Percentiles rank a stretch among this genome's conserved stretches.
phyloP scores from a whole-genome alignment of 1,140 invertebrate genomes.

The Heliconius melpomene region DNA sequence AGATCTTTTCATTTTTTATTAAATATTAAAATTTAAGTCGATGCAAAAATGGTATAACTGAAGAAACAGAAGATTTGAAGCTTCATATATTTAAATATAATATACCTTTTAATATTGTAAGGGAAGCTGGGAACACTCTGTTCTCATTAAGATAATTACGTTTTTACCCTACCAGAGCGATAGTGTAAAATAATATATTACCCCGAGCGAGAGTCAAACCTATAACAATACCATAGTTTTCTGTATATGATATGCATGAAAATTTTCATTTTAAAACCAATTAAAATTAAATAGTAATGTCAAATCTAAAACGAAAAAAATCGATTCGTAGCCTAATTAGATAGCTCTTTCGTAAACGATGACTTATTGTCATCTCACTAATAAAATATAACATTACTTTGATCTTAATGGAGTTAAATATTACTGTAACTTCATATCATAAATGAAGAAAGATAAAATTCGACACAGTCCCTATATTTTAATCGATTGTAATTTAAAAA shows the following conservation, averaged over 20 bases:
- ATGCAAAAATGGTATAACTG: neutral
- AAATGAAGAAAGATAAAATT: slow-evolving; percentile 16
- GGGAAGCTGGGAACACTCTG: too few relatives aligned
- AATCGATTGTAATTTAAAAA: slow-evolving; percentile 35
- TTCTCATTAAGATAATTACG: too few relatives aligned
- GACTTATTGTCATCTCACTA: slow-evolving; percentile 1
- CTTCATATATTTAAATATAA: too few relatives aligned
- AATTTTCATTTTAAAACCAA: neutral
- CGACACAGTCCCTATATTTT: slow-evolving; percentile 18
- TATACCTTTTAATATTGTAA: too few relatives aligned
- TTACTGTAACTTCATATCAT: neutral
- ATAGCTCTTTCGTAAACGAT: neutral
- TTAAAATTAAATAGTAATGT: neutral
- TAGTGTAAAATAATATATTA: too few relatives aligned
- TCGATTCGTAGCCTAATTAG: neutral
- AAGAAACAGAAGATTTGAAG: too few relatives aligned
- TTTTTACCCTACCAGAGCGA: too few relatives aligned
- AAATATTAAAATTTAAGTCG: neutral
- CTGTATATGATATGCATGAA: too few relatives aligned
- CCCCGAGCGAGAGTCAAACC: too few relatives aligned
- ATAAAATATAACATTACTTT: neutral
- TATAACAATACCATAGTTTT: too few relatives aligned
- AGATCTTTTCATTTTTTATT: slow-evolving; percentile 10
- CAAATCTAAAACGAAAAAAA: neutral
- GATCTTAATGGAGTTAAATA: neutral